Evolutionary conservation across 2,113 vertebrate species (phyloP), one percentile per base, ranked within the genome.

Genomic region (Antechinus flavipes): DNA sequence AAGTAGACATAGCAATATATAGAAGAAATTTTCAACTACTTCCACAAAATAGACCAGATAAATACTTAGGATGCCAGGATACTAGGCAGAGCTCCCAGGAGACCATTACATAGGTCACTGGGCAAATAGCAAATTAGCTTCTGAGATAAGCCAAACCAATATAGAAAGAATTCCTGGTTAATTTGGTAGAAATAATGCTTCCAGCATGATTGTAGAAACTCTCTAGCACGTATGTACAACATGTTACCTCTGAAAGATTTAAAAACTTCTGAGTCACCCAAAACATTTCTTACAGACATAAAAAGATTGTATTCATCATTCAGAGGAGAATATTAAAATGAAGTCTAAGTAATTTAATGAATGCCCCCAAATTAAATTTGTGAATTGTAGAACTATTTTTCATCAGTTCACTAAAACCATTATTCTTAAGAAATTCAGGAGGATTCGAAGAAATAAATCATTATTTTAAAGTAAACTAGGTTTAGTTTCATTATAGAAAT

Each of bases 391-490:
- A 93, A n/a, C 6, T 54, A 91, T 9, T 46, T 91, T 1, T n/a
- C 26, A 50, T 47, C 55, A 90, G 12, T 91, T 93, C 55, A 52
- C 47, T n/a, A n/a, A 26, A 91, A 42, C 53, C 35, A 22, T 54
- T 90, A 10, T 50, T 93, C 90, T 91, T 94, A 76, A 11, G 92
- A 19, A 91, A 54, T 54, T 49, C 90, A 56, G 53, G 56, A 26
- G 52, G n/a, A 42, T 54, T 3, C 49, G 92, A 95, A 94, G 42
- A 95, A 93, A 93, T 58, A 35, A 22, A 27, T 47, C 68, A 52
- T 61, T 93, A 8, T 93, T 97, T 97, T 97, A 92, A 93, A 97
- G 95, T 84, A 93, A 93, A 95, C 49, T 35, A 97, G 91, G 94
- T 96, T 93, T 12, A 91, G 58, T 35, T 89, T 91, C 93, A 42